Base-by-base conservation (phyloP, 1,140 invertebrate species). In the Zaprionus capensis region DNA sequence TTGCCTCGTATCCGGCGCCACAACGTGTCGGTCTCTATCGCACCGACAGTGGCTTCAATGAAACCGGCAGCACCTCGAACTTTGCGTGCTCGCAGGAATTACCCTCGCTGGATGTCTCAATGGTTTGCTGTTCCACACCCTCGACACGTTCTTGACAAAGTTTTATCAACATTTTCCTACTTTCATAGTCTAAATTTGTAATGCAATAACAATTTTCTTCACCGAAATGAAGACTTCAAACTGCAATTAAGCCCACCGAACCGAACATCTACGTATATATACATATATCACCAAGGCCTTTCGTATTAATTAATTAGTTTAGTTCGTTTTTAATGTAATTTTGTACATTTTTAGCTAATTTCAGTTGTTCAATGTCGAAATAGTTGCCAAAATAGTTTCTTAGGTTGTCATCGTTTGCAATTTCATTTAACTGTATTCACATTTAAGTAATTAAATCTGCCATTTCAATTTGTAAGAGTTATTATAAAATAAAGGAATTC, bases 21-120 rank as follows among this genome's bases (percentile, higher is more conserved):
- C 74, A 71, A 5, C 69, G 71, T 2, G 57, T 74, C 17, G 64
- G 64, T 0, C 79, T 93, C 7, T 90, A 91, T 76, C 81, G 91
- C 2, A 81, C 84, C 0, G 92, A 93, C 41, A 92, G 92, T 51
- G 92, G 92, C n/a, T 93, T 92, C 62, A 93, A 93, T 59, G 92
- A 93, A 56, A 92, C 83, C 5, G 44, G 56, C 26, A 85, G 75
- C 65, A 86, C 67, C 12, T 94, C 91, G 12, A 67, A 75, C 4
- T 79, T 77, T 36, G 82, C 76, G 9, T 81, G 49, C 53, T 90
- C 81, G 6, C 79, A 88, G 58, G 90, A 85, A 12, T 14, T 77
- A 41, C 71, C 62, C 15, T 61, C 56, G 46, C 7, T 85, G 38
- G 86, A 92, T 55, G 77, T 87, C 0, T 91, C 85, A 5, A 91